phyloP scores from a whole-genome alignment of 2,888 invertebrate genomes.

The Synergus laeviventris region DNA sequence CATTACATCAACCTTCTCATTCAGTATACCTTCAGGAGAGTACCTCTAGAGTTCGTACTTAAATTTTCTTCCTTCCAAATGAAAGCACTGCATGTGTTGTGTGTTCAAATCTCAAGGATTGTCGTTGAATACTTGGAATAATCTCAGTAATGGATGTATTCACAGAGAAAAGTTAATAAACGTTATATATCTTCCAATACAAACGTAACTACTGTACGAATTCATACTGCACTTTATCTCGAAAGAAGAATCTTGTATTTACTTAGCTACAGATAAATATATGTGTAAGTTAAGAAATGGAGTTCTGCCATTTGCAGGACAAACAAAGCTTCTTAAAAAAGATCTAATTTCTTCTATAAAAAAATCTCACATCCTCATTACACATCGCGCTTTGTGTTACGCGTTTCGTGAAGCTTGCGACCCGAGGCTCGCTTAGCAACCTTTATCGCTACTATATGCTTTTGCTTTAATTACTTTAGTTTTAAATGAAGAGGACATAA shows the following conservation, averaged over 20 bases:
- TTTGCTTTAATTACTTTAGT: too few species aligned
- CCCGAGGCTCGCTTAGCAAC: too few species aligned
- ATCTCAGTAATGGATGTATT: neutral
- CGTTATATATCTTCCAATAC: neutral
- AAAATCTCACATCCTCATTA: too few species aligned
- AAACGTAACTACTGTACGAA: neutral
- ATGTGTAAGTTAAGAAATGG: too few species aligned
- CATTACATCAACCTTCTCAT: conserved; percentile 44
- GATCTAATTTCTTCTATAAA: too few species aligned
- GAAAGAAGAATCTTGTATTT: neutral
- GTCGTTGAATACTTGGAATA: neutral
- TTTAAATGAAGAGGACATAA: too few species aligned
- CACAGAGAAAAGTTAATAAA: neutral
- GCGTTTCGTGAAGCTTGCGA: too few species aligned
- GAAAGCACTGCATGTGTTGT: conserved; percentile 1
- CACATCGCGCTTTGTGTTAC: too few species aligned
- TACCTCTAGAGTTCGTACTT: conserved; percentile 56
- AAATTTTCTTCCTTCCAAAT: conserved; percentile 53
- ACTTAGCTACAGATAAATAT: too few species aligned
- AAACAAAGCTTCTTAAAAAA: too few species aligned
- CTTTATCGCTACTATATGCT: too few species aligned
- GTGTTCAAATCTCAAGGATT: conserved; percentile 4
- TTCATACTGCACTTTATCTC: neutral
- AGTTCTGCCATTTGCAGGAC: too few species aligned
- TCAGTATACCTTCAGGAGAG: conserved; percentile 26